These are phyloP conservation scores for Mechanitis mazaeus DNA, from an alignment of 2,888 invertebrate species.

Conservation along the genomic window DNA sequence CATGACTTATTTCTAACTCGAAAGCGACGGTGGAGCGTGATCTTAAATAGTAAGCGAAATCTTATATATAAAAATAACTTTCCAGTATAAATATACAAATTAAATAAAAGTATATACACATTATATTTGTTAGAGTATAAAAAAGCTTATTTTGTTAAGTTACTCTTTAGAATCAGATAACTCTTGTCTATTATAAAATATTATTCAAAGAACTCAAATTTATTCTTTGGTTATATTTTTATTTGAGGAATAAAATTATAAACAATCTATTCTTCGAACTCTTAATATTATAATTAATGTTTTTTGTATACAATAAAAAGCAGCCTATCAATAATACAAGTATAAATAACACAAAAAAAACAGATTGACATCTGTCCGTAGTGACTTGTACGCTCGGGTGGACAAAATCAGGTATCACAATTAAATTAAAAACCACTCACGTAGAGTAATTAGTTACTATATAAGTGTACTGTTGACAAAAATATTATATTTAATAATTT, in stretches of 20 bases:
- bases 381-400: constrained; percentile 59
- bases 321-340: constrained; percentile 14
- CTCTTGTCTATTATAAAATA: too few species aligned
- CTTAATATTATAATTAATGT: too few species aligned
- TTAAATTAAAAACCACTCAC: constrained; percentile 75
- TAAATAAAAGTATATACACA: too few species aligned
- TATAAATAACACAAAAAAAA: constrained; percentile 36
- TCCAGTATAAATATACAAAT: too few species aligned
- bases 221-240: too few species aligned
- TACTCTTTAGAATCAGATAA: too few species aligned
- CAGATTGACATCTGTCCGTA: constrained; percentile 70
- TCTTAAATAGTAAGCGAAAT: not conserved
- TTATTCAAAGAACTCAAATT: too few species aligned
- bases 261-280: too few species aligned
- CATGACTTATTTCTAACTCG: not conserved
- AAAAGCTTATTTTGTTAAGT: too few species aligned
- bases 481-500: not conserved
- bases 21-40: not conserved
- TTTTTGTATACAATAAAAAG: not conserved
- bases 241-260: too few species aligned
- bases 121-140: too few species aligned
- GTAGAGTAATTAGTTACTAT: constrained; percentile 52
- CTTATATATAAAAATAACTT: not conserved
- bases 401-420: constrained; percentile 74
- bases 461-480: constrained; percentile 53